These are phyloP conservation scores for Sarcophaga variegata DNA, from an alignment of 2,888 invertebrate species.

Conservation along the genomic window DNA sequence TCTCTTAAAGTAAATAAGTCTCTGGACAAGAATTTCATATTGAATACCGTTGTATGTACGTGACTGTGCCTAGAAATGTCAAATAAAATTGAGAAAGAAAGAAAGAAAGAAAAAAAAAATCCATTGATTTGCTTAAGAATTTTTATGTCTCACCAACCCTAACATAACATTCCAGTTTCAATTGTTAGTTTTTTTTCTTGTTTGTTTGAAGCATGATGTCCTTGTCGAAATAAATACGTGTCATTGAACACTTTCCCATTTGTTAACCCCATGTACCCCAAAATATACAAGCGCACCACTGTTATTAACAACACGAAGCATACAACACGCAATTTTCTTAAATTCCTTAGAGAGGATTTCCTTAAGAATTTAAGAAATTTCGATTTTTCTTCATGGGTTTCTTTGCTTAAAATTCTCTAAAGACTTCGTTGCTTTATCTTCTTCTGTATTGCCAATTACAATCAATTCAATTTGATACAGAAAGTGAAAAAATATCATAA, in stretches of 20 bases:
- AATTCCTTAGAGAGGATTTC: conserved; percentile 22
- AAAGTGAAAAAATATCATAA: too few relatives aligned
- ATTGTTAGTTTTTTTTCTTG: background rate
- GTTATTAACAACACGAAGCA: background rate
- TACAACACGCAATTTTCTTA: background rate
- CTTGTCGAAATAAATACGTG: conserved; percentile 39
- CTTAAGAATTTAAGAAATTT: conserved; percentile 19
- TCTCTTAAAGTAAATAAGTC: background rate
- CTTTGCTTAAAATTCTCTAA: conserved; percentile 2
- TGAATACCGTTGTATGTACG: background rate
- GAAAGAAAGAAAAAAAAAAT: background rate
- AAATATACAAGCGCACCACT: background rate
- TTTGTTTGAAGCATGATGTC: conserved; percentile 21
- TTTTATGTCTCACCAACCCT: conserved; percentile 10
- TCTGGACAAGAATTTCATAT: too few relatives aligned
- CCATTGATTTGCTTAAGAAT: conserved; percentile 24
- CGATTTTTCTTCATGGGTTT: background rate
- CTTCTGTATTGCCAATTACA: too few relatives aligned
- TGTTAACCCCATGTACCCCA: background rate
- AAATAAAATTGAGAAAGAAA: background rate
- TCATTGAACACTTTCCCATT: conserved; percentile 42
- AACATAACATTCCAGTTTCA: background rate
- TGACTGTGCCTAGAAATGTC: background rate
- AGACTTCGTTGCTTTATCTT: too few relatives aligned
- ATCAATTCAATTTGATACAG: too few relatives aligned